A percentile compares a stretch with the other conserved stretches of the same genome.
Evolutionary conservation across 2,888 invertebrate genomes (phyloP).

Genomic region (Drosophila neotestacea): DNA sequence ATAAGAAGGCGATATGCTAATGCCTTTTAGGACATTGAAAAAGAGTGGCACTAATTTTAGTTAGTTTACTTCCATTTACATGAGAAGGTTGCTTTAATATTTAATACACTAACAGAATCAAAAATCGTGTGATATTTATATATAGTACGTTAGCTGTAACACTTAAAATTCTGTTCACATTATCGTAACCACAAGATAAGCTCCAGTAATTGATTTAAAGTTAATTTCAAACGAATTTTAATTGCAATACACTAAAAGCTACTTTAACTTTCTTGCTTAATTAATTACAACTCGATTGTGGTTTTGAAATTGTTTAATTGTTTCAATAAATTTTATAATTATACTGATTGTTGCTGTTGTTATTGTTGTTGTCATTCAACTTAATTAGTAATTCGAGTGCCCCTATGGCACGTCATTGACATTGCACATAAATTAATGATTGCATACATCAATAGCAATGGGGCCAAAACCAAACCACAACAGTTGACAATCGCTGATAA

Average conservation of each 20-base stretch:
- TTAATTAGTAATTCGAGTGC: constrained; percentile 30
- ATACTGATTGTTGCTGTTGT: constrained; percentile 8
- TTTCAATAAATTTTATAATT: constrained; percentile 45
- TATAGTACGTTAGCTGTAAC: background rate
- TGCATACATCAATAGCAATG: constrained; percentile 35
- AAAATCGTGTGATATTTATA: too few species aligned
- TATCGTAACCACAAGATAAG: background rate
- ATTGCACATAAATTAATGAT: constrained; percentile 45
- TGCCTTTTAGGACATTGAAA: background rate
- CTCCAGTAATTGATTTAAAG: background rate
- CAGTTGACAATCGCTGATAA: constrained; percentile 59
- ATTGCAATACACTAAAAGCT: background rate
- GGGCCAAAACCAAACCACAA: constrained; percentile 42
- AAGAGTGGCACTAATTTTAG: background rate
- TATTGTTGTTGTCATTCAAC: constrained; percentile 11
- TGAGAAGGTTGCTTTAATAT: background rate
- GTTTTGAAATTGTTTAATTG: constrained; percentile 34
- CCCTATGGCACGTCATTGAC: constrained; percentile 21
- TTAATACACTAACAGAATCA: too few species aligned
- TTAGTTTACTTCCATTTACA: background rate
- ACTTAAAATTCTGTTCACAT: background rate
- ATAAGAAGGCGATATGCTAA: constrained; percentile 5
- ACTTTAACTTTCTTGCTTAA: constrained; percentile 19
- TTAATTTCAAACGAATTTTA: background rate
- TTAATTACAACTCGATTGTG: constrained; percentile 37